Evolutionary conservation across 2,888 invertebrate species (phyloP), one percentile per base, ranked within the genome.

Genomic region (Lycocerus yunnanus): DNA sequence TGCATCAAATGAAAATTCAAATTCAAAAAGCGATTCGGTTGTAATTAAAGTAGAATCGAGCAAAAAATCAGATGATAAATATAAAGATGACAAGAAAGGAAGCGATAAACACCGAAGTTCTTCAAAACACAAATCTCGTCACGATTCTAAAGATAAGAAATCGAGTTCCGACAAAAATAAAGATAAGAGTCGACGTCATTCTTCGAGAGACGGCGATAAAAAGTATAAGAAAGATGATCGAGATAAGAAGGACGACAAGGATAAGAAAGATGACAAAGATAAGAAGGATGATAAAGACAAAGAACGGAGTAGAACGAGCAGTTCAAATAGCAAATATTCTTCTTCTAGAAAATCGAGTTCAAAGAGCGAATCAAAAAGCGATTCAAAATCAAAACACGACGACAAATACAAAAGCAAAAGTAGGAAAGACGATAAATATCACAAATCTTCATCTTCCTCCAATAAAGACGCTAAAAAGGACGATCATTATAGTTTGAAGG

Each of bases 401-500:
- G 58, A 58, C 59, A 70, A 65, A 68, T 27, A 15, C 68, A 60
- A 43, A 72, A 75, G 21, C 21, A 73, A 80, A 71, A 77, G 74
- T 21, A 82, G 79, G 15, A 86, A 83, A 75, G 83, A 85, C 68
- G 72, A 82, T 13, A 84, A 82, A 65, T 75, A 72, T 5, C 79
- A 74, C 15, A 80, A 71, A 13, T 72, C 72, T 15, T 65, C 67
- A n/a, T 66, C 68, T 21, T 68, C 67, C 43, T 61, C 67, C 16
- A 78, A 81, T 78, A 83, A 82, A 71, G 81, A 82, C 20, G 79
- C 83, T 66, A 79, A 76, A 2, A 89, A 88, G 72, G 94, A 95
- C 82, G 94, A 95, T 85, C 94, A 94, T 83, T 92, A 91, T 73
- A 91, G 91, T 80, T 88, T 91, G 5, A 91, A 92, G 58, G 89